Conservation (phyloP, 2,888 invertebrate genomes). For the Apodemia hepburni region DNA sequence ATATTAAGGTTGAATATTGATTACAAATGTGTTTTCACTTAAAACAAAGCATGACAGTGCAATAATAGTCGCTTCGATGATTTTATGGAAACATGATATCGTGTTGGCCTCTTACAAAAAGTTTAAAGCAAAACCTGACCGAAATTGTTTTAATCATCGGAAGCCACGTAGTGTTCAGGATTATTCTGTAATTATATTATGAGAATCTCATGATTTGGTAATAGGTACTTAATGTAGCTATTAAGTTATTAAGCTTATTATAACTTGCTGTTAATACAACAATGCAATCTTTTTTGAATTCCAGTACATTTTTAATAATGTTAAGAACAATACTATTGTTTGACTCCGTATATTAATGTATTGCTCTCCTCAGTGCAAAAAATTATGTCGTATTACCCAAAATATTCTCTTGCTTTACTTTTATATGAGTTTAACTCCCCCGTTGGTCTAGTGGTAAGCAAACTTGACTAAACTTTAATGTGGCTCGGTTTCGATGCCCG, state of each 20-base stretch:
- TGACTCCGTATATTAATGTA: too few relatives aligned
- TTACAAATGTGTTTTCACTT: slow-evolving; percentile 36
- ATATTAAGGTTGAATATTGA: slow-evolving; percentile 28
- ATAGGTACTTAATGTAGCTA: slow-evolving; percentile 20
- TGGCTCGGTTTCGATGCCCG: too few relatives aligned
- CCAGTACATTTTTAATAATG: too few relatives aligned
- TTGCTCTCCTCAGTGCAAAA: too few relatives aligned
- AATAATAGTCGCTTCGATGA: slow-evolving; percentile 77
- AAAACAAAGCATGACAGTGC: slow-evolving; percentile 49
- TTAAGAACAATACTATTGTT: too few relatives aligned
- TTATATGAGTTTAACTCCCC: too few relatives aligned
- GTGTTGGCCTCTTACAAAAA: slow-evolving; percentile 76
- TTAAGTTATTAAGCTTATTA: slow-evolving; percentile 20
- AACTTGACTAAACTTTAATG: too few relatives aligned
- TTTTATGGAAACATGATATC: slow-evolving; percentile 78
- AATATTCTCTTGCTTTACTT: too few relatives aligned
- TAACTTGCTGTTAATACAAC: too few relatives aligned
- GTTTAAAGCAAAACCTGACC: slow-evolving; percentile 65
- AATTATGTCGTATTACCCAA: too few relatives aligned
- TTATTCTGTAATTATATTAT: slow-evolving; percentile 46
- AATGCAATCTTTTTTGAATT: too few relatives aligned
- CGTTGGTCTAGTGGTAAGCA: too few relatives aligned
- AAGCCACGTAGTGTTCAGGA: slow-evolving; percentile 56
- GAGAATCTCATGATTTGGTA: slow-evolving; percentile 42
- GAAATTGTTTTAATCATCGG: slow-evolving; percentile 78